Percentiles rank a stretch among this genome's conserved stretches.
phyloP scores from a whole-genome alignment of 2,888 invertebrate species.

The Coelogynopora nodosa region DNA sequence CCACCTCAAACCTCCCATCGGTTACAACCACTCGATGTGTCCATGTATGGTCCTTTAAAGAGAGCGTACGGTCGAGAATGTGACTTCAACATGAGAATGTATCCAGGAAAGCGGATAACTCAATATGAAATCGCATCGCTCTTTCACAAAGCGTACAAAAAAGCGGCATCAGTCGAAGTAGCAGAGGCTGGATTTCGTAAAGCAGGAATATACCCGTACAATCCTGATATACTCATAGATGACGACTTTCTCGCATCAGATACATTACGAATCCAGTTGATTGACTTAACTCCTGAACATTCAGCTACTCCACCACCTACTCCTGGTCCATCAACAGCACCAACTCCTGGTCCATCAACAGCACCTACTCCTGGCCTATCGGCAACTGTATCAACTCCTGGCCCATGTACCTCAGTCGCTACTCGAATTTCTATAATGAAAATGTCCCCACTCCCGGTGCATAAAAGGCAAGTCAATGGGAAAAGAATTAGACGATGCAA shows the following conservation, averaged over 20 bases:
- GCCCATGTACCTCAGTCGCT: neutral
- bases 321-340: no score
- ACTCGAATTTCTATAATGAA: neutral
- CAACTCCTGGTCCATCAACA: no score
- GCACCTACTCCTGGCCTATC: neutral
- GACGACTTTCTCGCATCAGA: neutral
- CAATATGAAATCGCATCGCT: no score
- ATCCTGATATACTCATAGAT: neutral
- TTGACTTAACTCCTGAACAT: neutral
- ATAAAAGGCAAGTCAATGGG: neutral
- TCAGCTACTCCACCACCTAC: neutral
- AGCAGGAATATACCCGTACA: neutral
- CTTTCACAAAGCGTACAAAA: no score
- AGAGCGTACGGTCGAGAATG: no score
- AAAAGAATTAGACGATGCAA: neutral
- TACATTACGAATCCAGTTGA: neutral
- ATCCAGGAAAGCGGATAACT: no score
- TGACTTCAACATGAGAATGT: no score
- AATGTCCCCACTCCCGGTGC: neutral
- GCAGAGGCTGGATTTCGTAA: no score
- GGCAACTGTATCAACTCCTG: neutral
- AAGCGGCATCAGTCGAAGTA: no score
- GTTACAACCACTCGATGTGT: no score
- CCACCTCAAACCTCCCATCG: no score
- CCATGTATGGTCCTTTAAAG: no score